Base-by-base conservation (phyloP, 2,113 vertebrate species). In the Cynoglossus semilaevis region DNA sequence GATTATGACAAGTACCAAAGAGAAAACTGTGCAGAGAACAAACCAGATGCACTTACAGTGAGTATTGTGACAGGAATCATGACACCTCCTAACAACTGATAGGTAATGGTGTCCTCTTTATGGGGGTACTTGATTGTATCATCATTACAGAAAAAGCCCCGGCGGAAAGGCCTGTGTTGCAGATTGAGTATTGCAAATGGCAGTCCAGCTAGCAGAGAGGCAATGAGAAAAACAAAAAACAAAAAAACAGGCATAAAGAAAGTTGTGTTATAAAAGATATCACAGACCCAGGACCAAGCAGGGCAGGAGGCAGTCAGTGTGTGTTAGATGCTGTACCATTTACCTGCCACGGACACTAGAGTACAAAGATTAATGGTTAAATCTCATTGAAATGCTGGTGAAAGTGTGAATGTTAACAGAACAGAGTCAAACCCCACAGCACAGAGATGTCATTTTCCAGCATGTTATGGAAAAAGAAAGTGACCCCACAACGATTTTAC, bases 91-190 rank as follows among this genome's bases (percentile, higher is more conserved):
- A 99, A 95, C 87, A 98, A 95, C 70, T 92, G 83, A 93, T 94
- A 94, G 89, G 95, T 89, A 90, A 98, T 96, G 93, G 97, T 98
- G 93, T 98, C 96, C 77, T 95, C 96, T 92, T 94, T 98, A 91
- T 88, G 87, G 70, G 95, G 95, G 85, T 93, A 98, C 85, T 89
- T 92, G 95, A 99, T 94, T 69, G 97, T 93, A 82, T 96, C 95
- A 88, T 99, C 97, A 83, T 91, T 96, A 98, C 97, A 99, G 97
- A 95, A 99, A 92, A 96, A 87, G 91, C 97, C 97, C 83, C 95
- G 92, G 76, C 90, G 92, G 92, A 94, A 98, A 80, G 96, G 91
- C 76, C 75, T 86, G 90, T 94, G 93, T 78, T 76, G 88, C 74
- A 83, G 79, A 90, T 77, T 93, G 93, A 99, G 95, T 92, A 96